Evolutionary conservation across 1,140 invertebrate genomes (phyloP).

Genomic region (Trichoplusia ni): DNA sequence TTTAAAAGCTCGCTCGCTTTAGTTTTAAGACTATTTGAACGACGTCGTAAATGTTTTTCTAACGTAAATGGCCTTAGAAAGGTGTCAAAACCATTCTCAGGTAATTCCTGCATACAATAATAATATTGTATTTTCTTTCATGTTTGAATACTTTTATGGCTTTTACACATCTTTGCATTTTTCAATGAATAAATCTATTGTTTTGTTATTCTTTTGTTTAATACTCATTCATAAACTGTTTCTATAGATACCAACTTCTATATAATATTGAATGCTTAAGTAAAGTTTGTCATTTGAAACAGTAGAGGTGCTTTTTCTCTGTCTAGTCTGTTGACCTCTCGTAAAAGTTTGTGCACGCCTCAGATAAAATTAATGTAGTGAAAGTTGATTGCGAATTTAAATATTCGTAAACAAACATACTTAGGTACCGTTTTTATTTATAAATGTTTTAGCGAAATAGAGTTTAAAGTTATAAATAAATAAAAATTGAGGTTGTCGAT

Average conservation of each 20-base stretch:
- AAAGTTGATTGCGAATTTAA: conserved; percentile 29
- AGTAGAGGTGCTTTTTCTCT: conserved; percentile 17
- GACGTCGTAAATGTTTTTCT: background rate
- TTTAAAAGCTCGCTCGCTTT: background rate
- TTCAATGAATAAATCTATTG: background rate
- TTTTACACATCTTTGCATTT: background rate
- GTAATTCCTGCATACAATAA: background rate
- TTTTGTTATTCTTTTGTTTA: conserved; percentile 6
- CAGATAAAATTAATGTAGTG: conserved; percentile 33
- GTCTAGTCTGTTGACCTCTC: conserved; percentile 28
- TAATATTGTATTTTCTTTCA: conserved; percentile 9
- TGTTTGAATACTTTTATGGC: background rate
- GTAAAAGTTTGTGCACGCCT: background rate
- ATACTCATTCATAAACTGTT: background rate
- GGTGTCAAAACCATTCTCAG: background rate
- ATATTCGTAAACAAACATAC: background rate
- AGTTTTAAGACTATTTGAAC: background rate
- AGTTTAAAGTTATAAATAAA: no score
- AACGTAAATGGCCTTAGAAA: background rate
- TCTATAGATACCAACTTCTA: conserved; percentile 3
- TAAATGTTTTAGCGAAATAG: no score
- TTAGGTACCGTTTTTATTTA: background rate
- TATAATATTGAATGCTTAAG: background rate
- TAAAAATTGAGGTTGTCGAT: no score
- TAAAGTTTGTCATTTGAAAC: background rate